Base-by-base conservation (phyloP, 2,113 vertebrate species). In the Penelope pileata region DNA sequence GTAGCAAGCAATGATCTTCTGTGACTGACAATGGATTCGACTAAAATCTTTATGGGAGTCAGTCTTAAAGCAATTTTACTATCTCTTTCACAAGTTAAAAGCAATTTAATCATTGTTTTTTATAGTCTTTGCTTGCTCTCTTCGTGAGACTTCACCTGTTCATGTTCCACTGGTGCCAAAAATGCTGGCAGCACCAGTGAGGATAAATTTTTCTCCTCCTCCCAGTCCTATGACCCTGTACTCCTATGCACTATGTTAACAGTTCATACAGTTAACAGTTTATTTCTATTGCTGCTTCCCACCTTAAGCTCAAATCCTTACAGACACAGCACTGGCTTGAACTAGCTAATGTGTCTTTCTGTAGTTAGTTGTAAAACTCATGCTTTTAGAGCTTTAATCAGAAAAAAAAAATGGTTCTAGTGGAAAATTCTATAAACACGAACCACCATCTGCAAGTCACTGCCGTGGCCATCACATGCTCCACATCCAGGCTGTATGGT, bases 391-490 rank as follows among this genome's bases (percentile, higher is more conserved):
- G 69, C 77, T 85, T 58, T 79, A 82, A 90, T 69, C 80, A 43
- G 69, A 70, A 58, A 3, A 56, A 56, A 27, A 16, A 15, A 43
- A 47, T 24, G 16, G 19, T 66, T 72, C 59, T 14, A 36, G 69
- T 34, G 75, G 59, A 53, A 81, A 88, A 68, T 14, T 16, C 29
- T 72, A 22, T 5, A 2, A 51, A 67, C 32, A 54, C 1, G 9
- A 59, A 24, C 32, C 38, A 26, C 69, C 0, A 0, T 64, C 24
- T 2, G 1, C 10, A 50, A 73, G 12, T 60, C 56, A 30, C 24
- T 0, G 0, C 60, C 40, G 10, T 3, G 3, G 26, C 42, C 75
- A 94, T 67, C 95, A 76, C 18, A 0, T 50, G 70, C 32, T 86
- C 34, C 76, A 27, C 12, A n/a, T 43, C 66, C 86, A 73, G 34